Percentiles rank a stretch among this genome's conserved stretches.
Evolutionary conservation across 2,113 vertebrate species (phyloP).

Genomic region (Alectura lathami): DNA sequence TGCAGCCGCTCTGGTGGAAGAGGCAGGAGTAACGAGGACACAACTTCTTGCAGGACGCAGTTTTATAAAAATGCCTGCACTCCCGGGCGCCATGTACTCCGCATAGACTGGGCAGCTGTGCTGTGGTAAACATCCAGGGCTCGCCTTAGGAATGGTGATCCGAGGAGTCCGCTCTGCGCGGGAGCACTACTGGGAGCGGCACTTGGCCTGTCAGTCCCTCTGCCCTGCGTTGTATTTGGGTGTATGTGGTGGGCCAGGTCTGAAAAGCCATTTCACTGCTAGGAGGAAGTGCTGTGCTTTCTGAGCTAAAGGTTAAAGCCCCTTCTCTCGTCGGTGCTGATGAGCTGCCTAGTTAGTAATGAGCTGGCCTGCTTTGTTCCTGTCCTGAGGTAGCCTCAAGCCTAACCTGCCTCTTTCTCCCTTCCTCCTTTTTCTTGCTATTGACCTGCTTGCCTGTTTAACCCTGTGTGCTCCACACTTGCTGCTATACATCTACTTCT

Average conservation of each 20-base stretch:
- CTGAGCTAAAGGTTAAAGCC: neutral
- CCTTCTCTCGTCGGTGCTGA: conserved; percentile 21
- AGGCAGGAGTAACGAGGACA: neutral
- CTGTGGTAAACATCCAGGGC: neutral
- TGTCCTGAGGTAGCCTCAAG: conserved; percentile 35
- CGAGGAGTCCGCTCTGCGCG: neutral
- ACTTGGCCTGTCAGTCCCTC: neutral
- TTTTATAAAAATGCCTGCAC: neutral
- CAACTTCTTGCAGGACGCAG: neutral
- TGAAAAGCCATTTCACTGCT: neutral
- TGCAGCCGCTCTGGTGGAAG: neutral
- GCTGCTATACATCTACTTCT: conserved; percentile 44
- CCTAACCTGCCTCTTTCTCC: conserved; percentile 65
- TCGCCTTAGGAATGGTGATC: neutral
- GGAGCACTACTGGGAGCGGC: neutral
- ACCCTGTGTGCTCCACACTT: conserved; percentile 53
- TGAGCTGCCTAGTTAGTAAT: conserved; percentile 5
- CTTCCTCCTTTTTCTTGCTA: conserved; percentile 50
- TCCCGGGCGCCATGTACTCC: neutral
- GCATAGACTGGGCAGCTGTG: neutral
- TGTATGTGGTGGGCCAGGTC: neutral
- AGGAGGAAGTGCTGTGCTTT: neutral
- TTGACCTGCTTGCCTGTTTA: conserved; percentile 72
- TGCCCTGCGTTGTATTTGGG: neutral
- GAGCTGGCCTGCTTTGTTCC: conserved; percentile 43